Base-by-base conservation (phyloP, 2,113 vertebrate species). In the Turnix velox region DNA sequence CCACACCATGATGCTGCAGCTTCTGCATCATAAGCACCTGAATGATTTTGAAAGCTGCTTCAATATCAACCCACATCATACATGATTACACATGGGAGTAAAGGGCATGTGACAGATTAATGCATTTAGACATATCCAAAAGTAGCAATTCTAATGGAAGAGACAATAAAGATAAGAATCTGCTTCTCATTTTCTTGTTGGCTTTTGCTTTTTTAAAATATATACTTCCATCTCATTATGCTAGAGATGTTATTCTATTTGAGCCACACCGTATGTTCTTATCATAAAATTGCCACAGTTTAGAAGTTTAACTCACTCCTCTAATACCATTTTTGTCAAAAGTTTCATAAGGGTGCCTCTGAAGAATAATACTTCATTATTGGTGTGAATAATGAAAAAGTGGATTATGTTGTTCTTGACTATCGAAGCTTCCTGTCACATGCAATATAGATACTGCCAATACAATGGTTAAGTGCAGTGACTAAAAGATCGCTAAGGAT, bases 1-100 rank as follows among this genome's bases (percentile, higher is more conserved):
- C 23, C n/a, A 43, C 0, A 0, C 30, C 0, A 0, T n/a, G 20
- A 58, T 73, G 30, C 39, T 57, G 35, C 37, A 81, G 27, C 14
- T 55, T 51, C 37, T 61, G 40, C 31, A 59, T 63, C 42, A 23
- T 10, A 18, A 67, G 4, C 22, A 63, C 1, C 0, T 10, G 20
- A 4, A 72, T 23, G 35, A 18, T 42, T 82, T 59, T 67, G 67
- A 51, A 72, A 83, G 9, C 23, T 87, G 48, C 57, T 37, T 39
- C 23, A 23, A 2, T 40, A 15, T 28, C 30, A 30, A 10, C 52
- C 31, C 40, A 39, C 17, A 12, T 18, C 2, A 2, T 7, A 18
- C 20, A 69, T 31, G 24, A 43, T 10, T 15, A 35, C 4, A 28
- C 12, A 35, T 4, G 17, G 35, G 23, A 49, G 2, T 51, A 45